Evolutionary conservation across 2,888 invertebrate species (phyloP), one percentile per base, ranked within the genome.

Genomic region (Noctua comes): DNA sequence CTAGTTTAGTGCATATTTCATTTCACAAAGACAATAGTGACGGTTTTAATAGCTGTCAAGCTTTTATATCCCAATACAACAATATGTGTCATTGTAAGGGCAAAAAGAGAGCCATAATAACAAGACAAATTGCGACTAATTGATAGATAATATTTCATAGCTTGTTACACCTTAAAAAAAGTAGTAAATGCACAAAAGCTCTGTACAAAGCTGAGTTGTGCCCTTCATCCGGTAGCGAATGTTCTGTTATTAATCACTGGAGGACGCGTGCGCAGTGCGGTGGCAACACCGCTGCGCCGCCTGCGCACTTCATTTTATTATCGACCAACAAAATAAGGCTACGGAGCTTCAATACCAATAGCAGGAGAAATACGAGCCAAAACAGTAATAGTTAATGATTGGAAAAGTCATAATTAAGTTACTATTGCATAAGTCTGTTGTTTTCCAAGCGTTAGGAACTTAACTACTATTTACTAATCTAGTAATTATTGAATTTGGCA

Each of bases 211-310:
- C 27, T 51, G 54, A 21, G 65, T 57, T 40, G 46, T 75, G 65
- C 73, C 69, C 84, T 66, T 78, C 74, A 66, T 70, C 70, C 68
- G 75, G 84, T 84, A 76, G 87, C 75, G 13, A 77, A 73, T 65
- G 57, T 69, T 83, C 69, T 70, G 74, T 73, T 83, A 83, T 68
- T 86, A 83, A 86, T 84, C 87, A 70, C 75, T 31, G 73, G 59
- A 24, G 48, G 31, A 48, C 24, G 86, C 70, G 10, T 68, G 77
- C 70, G 73, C 84, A 62, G 74, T n/a, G 62, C 76, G 24, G 62
- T 70, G 36, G 69, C 48, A 68, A 76, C 51, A 68, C 62, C 8
- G 31, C 8, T 62, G 59, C 31, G 84, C 62, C 10, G 43, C 46
- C 66, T 69, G 72, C 51, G 13, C 48, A 40, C 48, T 74, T 69